Base-by-base conservation (phyloP, 1,140 invertebrate genomes). In the Portunus trituberculatus region DNA sequence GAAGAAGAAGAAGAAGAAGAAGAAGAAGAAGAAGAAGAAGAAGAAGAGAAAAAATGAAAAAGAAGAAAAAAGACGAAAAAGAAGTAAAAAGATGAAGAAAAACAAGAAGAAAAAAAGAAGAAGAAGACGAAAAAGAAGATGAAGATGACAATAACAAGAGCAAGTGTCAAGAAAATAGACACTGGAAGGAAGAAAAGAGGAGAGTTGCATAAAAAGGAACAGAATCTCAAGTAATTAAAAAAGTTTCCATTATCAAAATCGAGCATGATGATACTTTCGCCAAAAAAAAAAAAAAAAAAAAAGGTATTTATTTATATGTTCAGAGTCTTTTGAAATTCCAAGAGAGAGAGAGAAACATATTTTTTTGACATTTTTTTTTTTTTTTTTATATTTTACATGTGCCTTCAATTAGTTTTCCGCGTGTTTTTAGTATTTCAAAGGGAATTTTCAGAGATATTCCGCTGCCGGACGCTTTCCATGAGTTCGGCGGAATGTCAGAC, bases 391-490 rank as follows among this genome's bases (percentile, higher is more conserved):
- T 76, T n/a, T 76, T 76, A 76, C 67, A 76, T n/a, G 16, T 76
- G 25, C 67, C 20, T 76, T 76, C 67, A 76, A 76, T 76, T 76
- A 76, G 67, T 76, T 25, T 76, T 76, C 67, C 20, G 25, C 12
- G 25, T 76, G n/a, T 76, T 76, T 76, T n/a, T 76, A n/a, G 67
- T 76, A n/a, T 76, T 76, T 76, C 67, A 76, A n/a, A 76, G 67
- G 67, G n/a, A 76, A 76, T n/a, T 76, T 76, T n/a, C 67, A 76
- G 67, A 76, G 67, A 76, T 76, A 76, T 76, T 76, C 67, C 67
- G 67, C 67, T 76, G 67, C 67, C 20, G 67, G 20, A 76, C 67
- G 67, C 8, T 76, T 76, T 76, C 67, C 67, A 76, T n/a, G 67
- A 76, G 20, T 76, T 76, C n/a, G 20, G n/a, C 67, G 67, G 67